Evolutionary conservation across 2,888 invertebrate genomes (phyloP).

Genomic region (Apamea anceps): DNA sequence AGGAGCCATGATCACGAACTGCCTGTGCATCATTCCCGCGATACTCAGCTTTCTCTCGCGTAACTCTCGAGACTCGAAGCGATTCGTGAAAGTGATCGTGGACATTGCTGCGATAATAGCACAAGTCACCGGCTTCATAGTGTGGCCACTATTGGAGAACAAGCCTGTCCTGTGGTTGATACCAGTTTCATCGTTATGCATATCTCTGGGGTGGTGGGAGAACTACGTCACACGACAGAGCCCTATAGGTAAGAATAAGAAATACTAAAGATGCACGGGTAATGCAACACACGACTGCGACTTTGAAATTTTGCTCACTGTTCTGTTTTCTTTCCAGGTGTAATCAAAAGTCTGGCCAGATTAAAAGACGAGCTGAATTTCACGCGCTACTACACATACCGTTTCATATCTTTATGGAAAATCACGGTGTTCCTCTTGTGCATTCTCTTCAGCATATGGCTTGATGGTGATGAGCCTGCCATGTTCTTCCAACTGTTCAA

Average conservation of each 20-base stretch:
- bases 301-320: not conserved
- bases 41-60: constrained; percentile 94
- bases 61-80: constrained; percentile 94
- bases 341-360: constrained; percentile 93
- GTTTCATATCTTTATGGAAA: constrained; percentile 98
- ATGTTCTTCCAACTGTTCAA: constrained; percentile 94
- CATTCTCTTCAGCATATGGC: constrained; percentile 93
- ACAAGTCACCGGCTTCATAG: constrained; percentile 97
- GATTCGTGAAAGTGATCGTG: constrained; percentile 94
- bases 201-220: constrained; percentile 99
- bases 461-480: constrained; percentile 94
- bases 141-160: constrained; percentile 96
- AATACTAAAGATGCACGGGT: not conserved
- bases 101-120: constrained; percentile 96
- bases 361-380: constrained; percentile 94
- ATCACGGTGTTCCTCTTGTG: constrained; percentile 94
- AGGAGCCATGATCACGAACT: constrained; percentile 98
- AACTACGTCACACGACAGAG: constrained; percentile 97
- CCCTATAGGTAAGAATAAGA: constrained; percentile 91
- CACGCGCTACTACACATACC: constrained; percentile 96
- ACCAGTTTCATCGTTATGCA: constrained; percentile 95
- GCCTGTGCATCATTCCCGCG: constrained; percentile 97
- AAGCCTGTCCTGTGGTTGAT: constrained; percentile 95
- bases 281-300: not conserved
- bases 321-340: constrained; percentile 82